Percentiles rank a stretch among this genome's conserved stretches.
Evolutionary conservation across 30 jellyfish, hydroid and myxozoan genomes (phyloP).

Genomic region (Nemopilema nomurai): DNA sequence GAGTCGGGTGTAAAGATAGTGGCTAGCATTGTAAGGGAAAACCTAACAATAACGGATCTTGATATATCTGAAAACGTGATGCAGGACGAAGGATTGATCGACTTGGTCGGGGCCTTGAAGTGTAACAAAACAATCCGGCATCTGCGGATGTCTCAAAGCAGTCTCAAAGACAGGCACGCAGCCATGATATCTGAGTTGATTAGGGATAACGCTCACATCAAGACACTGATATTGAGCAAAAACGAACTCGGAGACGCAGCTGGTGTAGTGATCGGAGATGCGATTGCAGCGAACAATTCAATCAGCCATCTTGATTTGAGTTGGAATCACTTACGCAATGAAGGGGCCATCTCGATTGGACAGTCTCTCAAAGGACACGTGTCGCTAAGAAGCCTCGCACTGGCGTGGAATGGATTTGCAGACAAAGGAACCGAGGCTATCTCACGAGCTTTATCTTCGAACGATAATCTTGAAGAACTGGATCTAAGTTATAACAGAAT

Average conservation of each 20-base stretch:
- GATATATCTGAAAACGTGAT: conserved; percentile 51
- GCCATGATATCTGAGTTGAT: conserved; percentile 33
- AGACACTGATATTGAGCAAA: conserved; percentile 27
- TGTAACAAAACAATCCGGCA: conserved; percentile 15
- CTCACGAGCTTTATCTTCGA: conserved; percentile 45
- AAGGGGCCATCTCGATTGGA: conserved; percentile 68
- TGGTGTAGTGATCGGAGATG: conserved; percentile 47
- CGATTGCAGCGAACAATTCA: conserved; percentile 16
- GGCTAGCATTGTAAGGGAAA: conserved; percentile 45
- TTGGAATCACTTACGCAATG: conserved; percentile 75
- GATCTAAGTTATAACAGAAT: conserved; percentile 70
- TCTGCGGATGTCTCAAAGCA: conserved; percentile 58
- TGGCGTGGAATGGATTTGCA: conserved; percentile 83
- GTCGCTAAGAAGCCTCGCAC: conserved; percentile 12
- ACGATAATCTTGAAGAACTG: conserved; percentile 32
- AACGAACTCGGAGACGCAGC: conserved; percentile 54
- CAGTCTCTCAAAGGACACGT: conserved; percentile 21
- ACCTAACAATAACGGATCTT: conserved; percentile 29
- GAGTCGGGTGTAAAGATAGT: conserved; percentile 45
- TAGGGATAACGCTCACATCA: conserved; percentile 15
- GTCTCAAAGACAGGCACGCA: conserved; percentile 68
- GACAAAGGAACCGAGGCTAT: conserved; percentile 83
- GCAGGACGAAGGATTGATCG: conserved; percentile 50
- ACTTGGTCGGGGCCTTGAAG: conserved; percentile 22
- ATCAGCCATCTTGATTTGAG: conserved; percentile 61